Percentiles rank a stretch among this genome's conserved stretches.
Conservation (phyloP, 2,113 vertebrate species). For the Machaerirhynchus nigripectus region DNA sequence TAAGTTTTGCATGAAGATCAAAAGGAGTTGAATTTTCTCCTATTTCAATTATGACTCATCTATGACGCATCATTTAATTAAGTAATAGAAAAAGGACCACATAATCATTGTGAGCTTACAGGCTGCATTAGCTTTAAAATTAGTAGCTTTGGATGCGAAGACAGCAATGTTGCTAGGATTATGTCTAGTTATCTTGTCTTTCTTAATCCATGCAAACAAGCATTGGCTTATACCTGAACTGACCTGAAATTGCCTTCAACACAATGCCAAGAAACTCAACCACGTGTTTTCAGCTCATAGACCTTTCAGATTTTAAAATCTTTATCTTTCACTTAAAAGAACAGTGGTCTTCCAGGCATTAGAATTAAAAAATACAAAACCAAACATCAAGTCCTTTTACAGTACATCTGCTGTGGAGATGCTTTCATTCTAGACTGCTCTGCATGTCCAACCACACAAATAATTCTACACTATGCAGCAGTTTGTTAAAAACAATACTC, state of each 20-base stretch:
- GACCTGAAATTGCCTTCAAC: not conserved
- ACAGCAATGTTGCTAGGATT: not conserved
- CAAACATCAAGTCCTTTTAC: not conserved
- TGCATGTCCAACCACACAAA: not conserved
- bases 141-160: not conserved
- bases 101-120: not conserved
- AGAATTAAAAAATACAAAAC: not conserved
- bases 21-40: not conserved
- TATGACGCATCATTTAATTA: fast-evolving
- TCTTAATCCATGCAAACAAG: not conserved
- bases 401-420: not conserved
- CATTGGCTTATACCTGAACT: not conserved
- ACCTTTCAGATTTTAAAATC: not conserved
- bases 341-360: not conserved
- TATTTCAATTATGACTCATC: not conserved
- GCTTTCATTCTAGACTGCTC: not conserved
- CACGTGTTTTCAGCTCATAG: fast-evolving
- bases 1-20: not conserved
- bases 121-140: not conserved
- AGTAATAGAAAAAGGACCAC: not conserved
- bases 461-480: not conserved
- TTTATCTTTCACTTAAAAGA: not conserved
- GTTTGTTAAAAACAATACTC: not conserved
- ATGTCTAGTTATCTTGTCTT: not conserved
- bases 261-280: not conserved